Percentiles rank a stretch among this genome's conserved stretches.
These are phyloP conservation scores for Germaria angustata DNA, from an alignment of 2,888 invertebrate genomes.

Conservation along the genomic window DNA sequence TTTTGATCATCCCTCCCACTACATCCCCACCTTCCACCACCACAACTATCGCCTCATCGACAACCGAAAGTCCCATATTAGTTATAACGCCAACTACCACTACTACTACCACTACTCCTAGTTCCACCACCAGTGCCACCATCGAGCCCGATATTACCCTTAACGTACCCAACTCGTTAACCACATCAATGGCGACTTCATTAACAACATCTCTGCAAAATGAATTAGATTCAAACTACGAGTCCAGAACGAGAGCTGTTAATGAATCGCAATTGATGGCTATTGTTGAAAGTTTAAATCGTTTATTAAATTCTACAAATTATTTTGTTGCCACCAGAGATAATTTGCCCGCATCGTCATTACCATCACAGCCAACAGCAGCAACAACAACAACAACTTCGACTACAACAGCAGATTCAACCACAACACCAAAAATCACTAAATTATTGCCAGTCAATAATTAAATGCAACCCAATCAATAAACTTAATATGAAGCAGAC, in stretches of 20 bases:
- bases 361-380: slow-evolving; percentile 64
- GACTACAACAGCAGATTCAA: slow-evolving; percentile 69
- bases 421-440: slow-evolving; percentile 72
- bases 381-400: slow-evolving; percentile 66
- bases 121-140: slow-evolving; percentile 10
- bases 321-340: slow-evolving; percentile 80
- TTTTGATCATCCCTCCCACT: slow-evolving; percentile 48
- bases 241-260: slow-evolving; percentile 68
- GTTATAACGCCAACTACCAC: slow-evolving; percentile 42
- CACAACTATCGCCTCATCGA: slow-evolving; percentile 54
- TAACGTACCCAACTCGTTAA: slow-evolving; percentile 53
- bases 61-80: slow-evolving; percentile 52
- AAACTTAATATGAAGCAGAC: slow-evolving; percentile 16
- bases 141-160: slow-evolving; percentile 36
- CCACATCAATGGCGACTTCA: slow-evolving; percentile 59
- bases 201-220: slow-evolving; percentile 53
- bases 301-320: slow-evolving; percentile 79
- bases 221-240: slow-evolving; percentile 34
- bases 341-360: slow-evolving; percentile 72
- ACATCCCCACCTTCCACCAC: slow-evolving; percentile 42
- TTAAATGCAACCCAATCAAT: slow-evolving; percentile 50
- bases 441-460: slow-evolving; percentile 75
- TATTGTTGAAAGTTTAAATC: slow-evolving; percentile 78
- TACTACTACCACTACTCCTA: slow-evolving; percentile 21
- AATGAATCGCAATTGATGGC: slow-evolving; percentile 77